A percentile compares a stretch with the other conserved stretches of the same genome.
These are phyloP conservation scores for Adelognathus sp. DNA, from an alignment of 2,888 invertebrate genomes.

Conservation along the genomic window DNA sequence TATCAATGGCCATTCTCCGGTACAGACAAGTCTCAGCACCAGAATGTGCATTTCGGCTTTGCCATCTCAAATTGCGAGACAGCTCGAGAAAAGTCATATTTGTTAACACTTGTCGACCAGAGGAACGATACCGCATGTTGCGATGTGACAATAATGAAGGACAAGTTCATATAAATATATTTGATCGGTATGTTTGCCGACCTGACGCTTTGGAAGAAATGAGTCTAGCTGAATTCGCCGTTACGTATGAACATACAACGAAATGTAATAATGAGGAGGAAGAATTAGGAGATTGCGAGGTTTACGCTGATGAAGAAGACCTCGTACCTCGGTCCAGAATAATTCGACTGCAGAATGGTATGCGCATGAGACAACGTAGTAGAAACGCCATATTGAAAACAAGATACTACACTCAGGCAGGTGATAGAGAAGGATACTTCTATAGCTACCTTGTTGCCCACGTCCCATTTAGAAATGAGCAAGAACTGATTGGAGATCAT, in stretches of 20 bases:
- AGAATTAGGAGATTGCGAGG: slow-evolving; percentile 17
- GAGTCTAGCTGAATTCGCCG: slow-evolving; percentile 53
- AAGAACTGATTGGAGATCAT: not conserved
- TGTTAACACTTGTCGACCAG: slow-evolving; percentile 62
- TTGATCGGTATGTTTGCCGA: slow-evolving; percentile 43
- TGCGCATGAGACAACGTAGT: slow-evolving; percentile 1
- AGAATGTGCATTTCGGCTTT: slow-evolving; percentile 66
- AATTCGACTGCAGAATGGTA: not conserved
- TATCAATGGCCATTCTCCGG: slow-evolving; percentile 52
- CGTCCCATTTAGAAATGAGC: slow-evolving; percentile 4
- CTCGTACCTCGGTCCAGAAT: not conserved
- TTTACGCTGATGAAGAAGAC: slow-evolving; percentile 6
- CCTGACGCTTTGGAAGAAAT: slow-evolving; percentile 40
- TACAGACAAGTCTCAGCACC: slow-evolving; percentile 63
- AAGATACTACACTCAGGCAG: not conserved
- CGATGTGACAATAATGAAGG: slow-evolving; percentile 63
- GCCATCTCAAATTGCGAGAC: slow-evolving; percentile 62
- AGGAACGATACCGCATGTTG: slow-evolving; percentile 69
- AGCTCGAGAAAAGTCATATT: slow-evolving; percentile 58
- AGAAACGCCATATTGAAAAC: not conserved
- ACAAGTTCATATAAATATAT: slow-evolving; percentile 59
- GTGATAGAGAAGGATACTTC: slow-evolving; percentile 3
- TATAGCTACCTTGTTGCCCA: slow-evolving; percentile 13
- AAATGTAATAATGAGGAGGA: not conserved
- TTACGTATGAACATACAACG: slow-evolving; percentile 31